Evolutionary conservation across 92 coral and sea anemone species (phyloP), one percentile per base, ranked within the genome.

Genomic region (Galaxea fascicularis): DNA sequence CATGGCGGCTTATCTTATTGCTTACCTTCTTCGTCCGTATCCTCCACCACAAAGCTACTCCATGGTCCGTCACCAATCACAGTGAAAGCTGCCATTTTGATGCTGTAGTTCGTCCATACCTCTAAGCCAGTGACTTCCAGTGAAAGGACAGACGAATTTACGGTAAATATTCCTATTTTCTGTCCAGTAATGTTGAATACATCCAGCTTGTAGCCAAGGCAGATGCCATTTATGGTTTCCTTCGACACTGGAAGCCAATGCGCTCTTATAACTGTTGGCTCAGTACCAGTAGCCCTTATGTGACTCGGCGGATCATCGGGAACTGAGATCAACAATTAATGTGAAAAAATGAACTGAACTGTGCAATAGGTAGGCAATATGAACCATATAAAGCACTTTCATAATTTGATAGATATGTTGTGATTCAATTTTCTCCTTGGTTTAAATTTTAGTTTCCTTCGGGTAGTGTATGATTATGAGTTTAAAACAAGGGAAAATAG

Each of bases 101-200:
- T 53, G 21, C 89, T 88, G 57, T 88, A 88, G 26, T 83, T 88
- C 0, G 89, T 83, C 91, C 91, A 88, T 18, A 83, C 47, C n/a
- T 88, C 80, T 21, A 88, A 76, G 21, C 85, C 91, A 47, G 41
- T 75, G 65, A 88, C 75, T 13, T 30, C 11, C 20, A 65, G 45
- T 1, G 85, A 52, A 58, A 83, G 52, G 0, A 20, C 27, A 46
- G 84, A 51, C 53, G 25, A 22, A 14, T 47, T 13, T 10, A 68
- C 20, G 31, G 47, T 65, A 27, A 35, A 59, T 41, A 65, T 76
- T 52, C 60, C 60, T 17, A 77, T 44, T 15, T 57, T 53, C 0
- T 20, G 17, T 15, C 85, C 88, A 77, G 26, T 45, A 25, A 24
- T 71, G 47, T 24, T 47, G 31, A 65, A 26, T 52, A 88, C 62